phyloP scores from a whole-genome alignment of 30 jellyfish, hydroid and myxozoan species.

The Mastigias papua region DNA sequence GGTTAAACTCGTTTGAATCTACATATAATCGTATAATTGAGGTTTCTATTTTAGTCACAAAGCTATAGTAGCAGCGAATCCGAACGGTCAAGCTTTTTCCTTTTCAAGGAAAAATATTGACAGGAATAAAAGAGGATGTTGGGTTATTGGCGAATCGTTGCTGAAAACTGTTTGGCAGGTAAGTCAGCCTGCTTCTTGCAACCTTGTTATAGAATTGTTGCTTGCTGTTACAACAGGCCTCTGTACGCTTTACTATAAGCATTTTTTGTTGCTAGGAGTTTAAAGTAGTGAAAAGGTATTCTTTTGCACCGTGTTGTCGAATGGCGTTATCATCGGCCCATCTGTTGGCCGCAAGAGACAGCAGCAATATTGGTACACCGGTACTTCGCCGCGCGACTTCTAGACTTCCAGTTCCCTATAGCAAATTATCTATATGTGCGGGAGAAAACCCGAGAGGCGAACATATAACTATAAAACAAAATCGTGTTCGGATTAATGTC shows the following conservation, averaged over 20 bases:
- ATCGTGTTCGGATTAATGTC: constrained; percentile 72
- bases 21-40: too few species aligned
- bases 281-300: not conserved
- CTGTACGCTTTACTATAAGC: not conserved
- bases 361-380: constrained; percentile 22
- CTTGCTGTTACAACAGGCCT: not conserved
- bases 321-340: constrained; percentile 54
- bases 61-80: too few species aligned
- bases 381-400: constrained; percentile 33
- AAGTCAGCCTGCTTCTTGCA: too few species aligned
- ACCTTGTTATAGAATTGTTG: too few species aligned
- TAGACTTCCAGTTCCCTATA: constrained; percentile 26
- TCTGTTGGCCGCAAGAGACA: constrained; percentile 39
- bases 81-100: too few species aligned
- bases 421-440: not conserved
- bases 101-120: too few species aligned
- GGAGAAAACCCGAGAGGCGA: not conserved
- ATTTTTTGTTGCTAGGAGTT: not conserved
- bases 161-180: too few species aligned
- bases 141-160: too few species aligned
- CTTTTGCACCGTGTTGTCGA: not conserved
- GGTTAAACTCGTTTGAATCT: too few species aligned
- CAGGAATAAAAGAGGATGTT: too few species aligned
- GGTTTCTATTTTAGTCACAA: too few species aligned
- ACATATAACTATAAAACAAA: not conserved